Evolutionary conservation across 2,888 invertebrate genomes (phyloP).

Genomic region (Lottia gigantea): DNA sequence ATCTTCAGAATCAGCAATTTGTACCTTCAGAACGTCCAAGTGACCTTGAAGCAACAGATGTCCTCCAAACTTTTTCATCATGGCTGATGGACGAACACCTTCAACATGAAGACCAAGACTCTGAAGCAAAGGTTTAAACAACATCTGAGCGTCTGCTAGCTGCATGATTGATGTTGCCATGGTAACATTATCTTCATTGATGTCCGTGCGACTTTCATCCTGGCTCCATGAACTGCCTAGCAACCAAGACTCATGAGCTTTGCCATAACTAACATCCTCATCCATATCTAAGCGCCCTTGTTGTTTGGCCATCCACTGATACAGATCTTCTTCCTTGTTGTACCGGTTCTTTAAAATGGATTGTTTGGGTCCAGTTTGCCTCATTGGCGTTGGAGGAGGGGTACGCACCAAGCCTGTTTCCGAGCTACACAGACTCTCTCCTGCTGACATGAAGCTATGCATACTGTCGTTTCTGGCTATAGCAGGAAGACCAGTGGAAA

Average conservation of each 20-base stretch:
- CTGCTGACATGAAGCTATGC: conserved; percentile 64
- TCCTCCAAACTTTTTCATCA: conserved; percentile 87
- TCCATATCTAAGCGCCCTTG: conserved; percentile 72
- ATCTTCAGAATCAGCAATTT: conserved; percentile 90
- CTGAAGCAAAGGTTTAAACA: conserved; percentile 83
- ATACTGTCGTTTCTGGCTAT: conserved; percentile 60
- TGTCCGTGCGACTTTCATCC: conserved; percentile 58
- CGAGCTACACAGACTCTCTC: conserved; percentile 49
- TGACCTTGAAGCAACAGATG: conserved; percentile 75
- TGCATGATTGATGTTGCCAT: conserved; percentile 65
- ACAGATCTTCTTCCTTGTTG: conserved; percentile 82
- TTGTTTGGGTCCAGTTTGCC: conserved; percentile 28
- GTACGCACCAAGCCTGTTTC: conserved; percentile 42
- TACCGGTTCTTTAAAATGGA: conserved; percentile 44
- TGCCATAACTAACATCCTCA: conserved; percentile 20
- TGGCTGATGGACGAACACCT: conserved; percentile 75
- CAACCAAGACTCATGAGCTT: conserved; percentile 45
- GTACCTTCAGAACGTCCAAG: conserved; percentile 89
- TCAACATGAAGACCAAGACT: conserved; percentile 82
- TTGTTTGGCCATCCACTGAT: conserved; percentile 94
- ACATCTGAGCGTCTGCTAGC: conserved; percentile 85
- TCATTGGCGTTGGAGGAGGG: conserved; percentile 49
- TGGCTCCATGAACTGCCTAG: conserved; percentile 64
- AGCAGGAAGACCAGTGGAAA: conserved; percentile 18
- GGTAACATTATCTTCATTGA: conserved; percentile 53